Evolutionary conservation across 2,797 vertebrate genomes (phyloP).

Genomic region (Gallirallus australis): DNA sequence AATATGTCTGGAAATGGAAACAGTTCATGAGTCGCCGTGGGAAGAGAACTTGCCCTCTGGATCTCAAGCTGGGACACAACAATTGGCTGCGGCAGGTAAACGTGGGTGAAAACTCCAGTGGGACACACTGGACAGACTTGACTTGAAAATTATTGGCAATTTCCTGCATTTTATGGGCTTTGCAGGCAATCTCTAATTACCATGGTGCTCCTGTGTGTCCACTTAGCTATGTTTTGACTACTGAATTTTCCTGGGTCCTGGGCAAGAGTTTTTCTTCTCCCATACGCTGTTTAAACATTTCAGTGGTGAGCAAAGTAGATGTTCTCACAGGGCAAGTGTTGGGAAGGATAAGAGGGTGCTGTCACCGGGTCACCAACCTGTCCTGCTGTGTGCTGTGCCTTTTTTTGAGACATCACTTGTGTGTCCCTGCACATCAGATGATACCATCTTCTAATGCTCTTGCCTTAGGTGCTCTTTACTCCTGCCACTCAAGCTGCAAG

Average conservation of each 20-base stretch:
- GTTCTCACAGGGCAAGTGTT: not conserved
- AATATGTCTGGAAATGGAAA: constrained; percentile 98
- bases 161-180: not conserved
- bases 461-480: constrained; percentile 92
- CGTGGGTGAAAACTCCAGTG: not conserved
- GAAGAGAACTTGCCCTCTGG: constrained; percentile 88
- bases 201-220: rapidly evolving
- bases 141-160: not conserved
- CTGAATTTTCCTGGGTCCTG: not conserved
- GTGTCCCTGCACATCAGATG: not conserved
- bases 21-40: constrained; percentile 91
- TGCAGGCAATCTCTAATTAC: not conserved
- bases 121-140: not conserved
- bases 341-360: rapidly evolving
- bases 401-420: not conserved
- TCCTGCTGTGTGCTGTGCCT: rapidly evolving
- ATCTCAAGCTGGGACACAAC: constrained; percentile 96
- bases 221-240: not conserved
- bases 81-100: constrained; percentile 96
- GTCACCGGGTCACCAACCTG: not conserved
- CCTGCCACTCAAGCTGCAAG: constrained; percentile 97
- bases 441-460: not conserved
- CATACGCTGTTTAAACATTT: not conserved
- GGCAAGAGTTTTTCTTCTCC: not conserved
- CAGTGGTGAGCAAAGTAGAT: not conserved